Evolutionary conservation across 2,888 invertebrate genomes (phyloP), one percentile per base, ranked within the genome.

Genomic region (Drosophila austrosaltans): DNA sequence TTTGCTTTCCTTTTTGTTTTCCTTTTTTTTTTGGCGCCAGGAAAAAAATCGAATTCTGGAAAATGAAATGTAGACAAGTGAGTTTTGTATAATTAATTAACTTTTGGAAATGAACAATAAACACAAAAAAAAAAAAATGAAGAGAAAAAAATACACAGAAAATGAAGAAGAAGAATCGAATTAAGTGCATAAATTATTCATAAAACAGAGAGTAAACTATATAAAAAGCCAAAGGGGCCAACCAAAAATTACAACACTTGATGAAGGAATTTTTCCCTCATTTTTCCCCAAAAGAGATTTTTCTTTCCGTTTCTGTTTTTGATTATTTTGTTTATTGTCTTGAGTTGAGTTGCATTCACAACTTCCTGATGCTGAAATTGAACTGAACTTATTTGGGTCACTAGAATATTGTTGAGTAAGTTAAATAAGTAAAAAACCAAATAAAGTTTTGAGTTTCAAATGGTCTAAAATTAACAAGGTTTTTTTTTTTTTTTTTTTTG

Each of bases 141-240:
- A 56, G 20, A 16, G 36, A 10, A 36, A 10, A 36, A 32, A 36
- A 39, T 6, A 57, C 10, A 3, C 2, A 44, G 44, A 20, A 44
- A 44, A 44, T 20, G 16, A 44, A 44, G 16, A 16, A 16, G 16
- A 16, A 44, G 48, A 48, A 48, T 48, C 22, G 25, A 82, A 84
- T 84, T 75, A 81, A 87, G 76, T 84, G 79, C 82, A 87, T 84
- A 85, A 82, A 82, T 87, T 87, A 85, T 87, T 78, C 81, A 84
- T 82, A 81, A 75, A 81, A 77, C 68, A 58, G 28, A 16, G 25
- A 48, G 48, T 25, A 48, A 48, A 48, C 48, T 25, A 48, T 48
- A 16, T 16, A 16, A 16, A 16, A 16, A 58, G 58, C n/a, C 57
- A 62, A 58, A 53, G 71, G 60, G 58, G 63, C 36, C 42, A 64